Percentiles rank a stretch among this genome's conserved stretches.
phyloP scores from a whole-genome alignment of 2,113 vertebrate genomes.

The Triplophysa siluroides region DNA sequence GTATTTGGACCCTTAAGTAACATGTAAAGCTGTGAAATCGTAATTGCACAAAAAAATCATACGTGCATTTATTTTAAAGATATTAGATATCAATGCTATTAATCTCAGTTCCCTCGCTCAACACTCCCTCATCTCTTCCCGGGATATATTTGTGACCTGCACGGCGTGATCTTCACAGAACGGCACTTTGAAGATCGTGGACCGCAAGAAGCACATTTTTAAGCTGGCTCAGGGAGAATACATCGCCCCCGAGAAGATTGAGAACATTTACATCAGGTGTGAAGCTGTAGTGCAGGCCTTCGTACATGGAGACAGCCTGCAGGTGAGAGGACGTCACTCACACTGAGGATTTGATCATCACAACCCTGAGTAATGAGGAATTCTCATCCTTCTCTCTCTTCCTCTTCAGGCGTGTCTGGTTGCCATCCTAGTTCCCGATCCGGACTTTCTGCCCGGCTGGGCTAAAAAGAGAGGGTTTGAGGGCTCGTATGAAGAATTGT shows the following conservation, averaged over 20 bases:
- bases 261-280: constrained; percentile 86
- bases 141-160: not conserved
- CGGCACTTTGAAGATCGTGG: constrained; percentile 91
- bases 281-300: constrained; percentile 88
- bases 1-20: too few species aligned
- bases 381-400: not conserved
- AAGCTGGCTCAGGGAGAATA: constrained; percentile 98
- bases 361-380: not conserved
- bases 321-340: constrained; percentile 70
- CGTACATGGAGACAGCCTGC: constrained; percentile 93
- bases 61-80: too few species aligned
- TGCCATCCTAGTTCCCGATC: constrained; percentile 87
- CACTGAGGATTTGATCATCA: too few species aligned
- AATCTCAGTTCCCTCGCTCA: too few species aligned
- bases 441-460: constrained; percentile 82
- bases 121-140: too few species aligned
- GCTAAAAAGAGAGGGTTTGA: constrained; percentile 81
- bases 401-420: constrained; percentile 85
- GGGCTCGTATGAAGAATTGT: constrained; percentile 85
- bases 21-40: too few species aligned
- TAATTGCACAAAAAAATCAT: too few species aligned
- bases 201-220: constrained; percentile 98
- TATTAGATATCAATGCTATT: not conserved
- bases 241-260: constrained; percentile 97
- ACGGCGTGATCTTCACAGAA: constrained; percentile 79